Evolutionary conservation across 2,888 invertebrate species (phyloP).

Genomic region (Arrhopalites spinosus): DNA sequence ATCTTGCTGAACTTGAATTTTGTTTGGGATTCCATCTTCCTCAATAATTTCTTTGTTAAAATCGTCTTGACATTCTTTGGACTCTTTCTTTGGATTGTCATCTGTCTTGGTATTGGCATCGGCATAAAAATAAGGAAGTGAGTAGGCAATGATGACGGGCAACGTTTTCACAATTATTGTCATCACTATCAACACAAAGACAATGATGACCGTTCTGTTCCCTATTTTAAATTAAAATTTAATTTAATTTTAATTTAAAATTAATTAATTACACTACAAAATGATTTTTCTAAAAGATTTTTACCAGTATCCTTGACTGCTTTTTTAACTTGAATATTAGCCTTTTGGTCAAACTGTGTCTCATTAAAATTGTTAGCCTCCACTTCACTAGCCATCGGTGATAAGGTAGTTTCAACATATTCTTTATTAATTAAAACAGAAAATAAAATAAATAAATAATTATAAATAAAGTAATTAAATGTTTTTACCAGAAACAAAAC

Average conservation of each 20-base stretch:
- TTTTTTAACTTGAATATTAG: neutral
- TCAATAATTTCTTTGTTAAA: too few relatives aligned
- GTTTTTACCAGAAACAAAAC: neutral
- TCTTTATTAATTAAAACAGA: neutral
- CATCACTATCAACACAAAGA: neutral
- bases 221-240: conserved; percentile 3
- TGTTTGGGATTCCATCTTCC: too few relatives aligned
- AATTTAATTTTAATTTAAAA: neutral
- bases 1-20: too few relatives aligned
- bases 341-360: neutral
- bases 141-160: conserved; percentile 20
- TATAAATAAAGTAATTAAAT: neutral
- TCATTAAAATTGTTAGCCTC: neutral
- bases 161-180: conserved; percentile 30
- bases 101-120: neutral
- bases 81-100: too few relatives aligned
- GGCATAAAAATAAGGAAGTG: neutral
- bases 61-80: too few relatives aligned
- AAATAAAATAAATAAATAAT: neutral
- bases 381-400: neutral
- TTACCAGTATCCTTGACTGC: neutral
- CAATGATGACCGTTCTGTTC: conserved; percentile 22
- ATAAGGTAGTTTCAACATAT: neutral
- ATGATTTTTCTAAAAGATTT: neutral
- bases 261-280: neutral